Conservation (phyloP, 2,113 vertebrate species). For the Bettongia penicillata region DNA sequence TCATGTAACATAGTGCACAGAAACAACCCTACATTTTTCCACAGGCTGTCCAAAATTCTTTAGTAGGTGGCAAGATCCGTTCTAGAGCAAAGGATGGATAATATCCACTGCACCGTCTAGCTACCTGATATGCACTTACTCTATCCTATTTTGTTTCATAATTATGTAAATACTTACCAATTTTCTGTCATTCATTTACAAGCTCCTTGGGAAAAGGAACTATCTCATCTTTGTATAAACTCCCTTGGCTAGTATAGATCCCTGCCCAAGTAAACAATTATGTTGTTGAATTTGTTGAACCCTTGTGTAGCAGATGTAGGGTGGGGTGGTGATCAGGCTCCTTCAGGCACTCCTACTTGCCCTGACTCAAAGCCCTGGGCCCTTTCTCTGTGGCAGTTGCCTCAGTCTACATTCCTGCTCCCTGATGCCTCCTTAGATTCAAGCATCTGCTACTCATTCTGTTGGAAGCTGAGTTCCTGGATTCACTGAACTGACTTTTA, state of each 20-base stretch:
- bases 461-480: neutral
- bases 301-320: neutral
- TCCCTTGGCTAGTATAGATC: neutral
- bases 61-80: too few relatives aligned
- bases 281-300: neutral
- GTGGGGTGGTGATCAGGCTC: neutral
- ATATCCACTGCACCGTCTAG: too few relatives aligned
- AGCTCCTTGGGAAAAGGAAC: neutral
- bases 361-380: neutral
- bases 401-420: neutral
- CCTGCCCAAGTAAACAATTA: neutral
- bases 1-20: too few relatives aligned
- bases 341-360: neutral
- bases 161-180: neutral
- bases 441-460: neutral
- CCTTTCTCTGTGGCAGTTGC: neutral
- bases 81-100: too few relatives aligned
- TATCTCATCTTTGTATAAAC: neutral
- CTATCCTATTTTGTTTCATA: neutral
- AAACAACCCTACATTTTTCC: too few relatives aligned
- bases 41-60: too few relatives aligned
- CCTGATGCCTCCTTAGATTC: neutral
- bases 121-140: neutral
- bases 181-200: neutral
- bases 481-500: neutral